Percentiles rank a stretch among this genome's conserved stretches.
Evolutionary conservation across 2,113 vertebrate genomes (phyloP).

Genomic region (Misgurnus anguillicaudatus): DNA sequence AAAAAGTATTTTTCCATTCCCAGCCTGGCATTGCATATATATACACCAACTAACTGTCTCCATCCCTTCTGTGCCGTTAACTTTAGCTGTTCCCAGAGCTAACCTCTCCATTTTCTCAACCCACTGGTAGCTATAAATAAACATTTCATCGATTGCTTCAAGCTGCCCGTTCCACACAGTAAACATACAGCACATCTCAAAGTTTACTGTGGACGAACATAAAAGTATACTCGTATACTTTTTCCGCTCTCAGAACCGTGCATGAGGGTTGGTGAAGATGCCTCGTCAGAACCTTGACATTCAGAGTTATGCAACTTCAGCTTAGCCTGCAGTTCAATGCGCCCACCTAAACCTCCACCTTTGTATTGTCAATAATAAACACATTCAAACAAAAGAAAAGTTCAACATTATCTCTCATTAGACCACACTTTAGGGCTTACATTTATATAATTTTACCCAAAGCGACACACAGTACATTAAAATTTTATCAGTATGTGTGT

Average conservation of each 20-base stretch:
- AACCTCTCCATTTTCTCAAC: conserved; percentile 27
- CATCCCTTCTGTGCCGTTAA: background rate
- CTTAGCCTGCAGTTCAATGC: conserved; percentile 69
- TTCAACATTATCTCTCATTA: background rate
- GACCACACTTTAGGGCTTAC: no score
- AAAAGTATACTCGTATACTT: conserved; percentile 65
- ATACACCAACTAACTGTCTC: conserved; percentile 1
- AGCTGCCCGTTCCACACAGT: conserved; percentile 52
- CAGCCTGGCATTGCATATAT: background rate
- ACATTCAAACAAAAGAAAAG: background rate
- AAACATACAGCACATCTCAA: conserved; percentile 48
- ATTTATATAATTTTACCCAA: no score
- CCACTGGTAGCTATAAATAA: conserved; percentile 47
- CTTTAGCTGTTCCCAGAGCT: conserved; percentile 13
- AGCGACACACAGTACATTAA: no score
- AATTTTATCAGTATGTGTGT: no score
- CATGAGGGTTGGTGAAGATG: conserved; percentile 26
- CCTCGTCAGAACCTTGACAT: conserved; percentile 66
- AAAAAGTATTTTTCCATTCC: background rate
- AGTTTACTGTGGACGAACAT: conserved; percentile 16
- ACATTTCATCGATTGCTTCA: conserved; percentile 51
- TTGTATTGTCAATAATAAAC: conserved; percentile 62
- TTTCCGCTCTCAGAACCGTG: conserved; percentile 50
- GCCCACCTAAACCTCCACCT: conserved; percentile 68
- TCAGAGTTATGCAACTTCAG: conserved; percentile 73